Conservation (phyloP, 2,888 invertebrate genomes). For the Erynnis tages region DNA sequence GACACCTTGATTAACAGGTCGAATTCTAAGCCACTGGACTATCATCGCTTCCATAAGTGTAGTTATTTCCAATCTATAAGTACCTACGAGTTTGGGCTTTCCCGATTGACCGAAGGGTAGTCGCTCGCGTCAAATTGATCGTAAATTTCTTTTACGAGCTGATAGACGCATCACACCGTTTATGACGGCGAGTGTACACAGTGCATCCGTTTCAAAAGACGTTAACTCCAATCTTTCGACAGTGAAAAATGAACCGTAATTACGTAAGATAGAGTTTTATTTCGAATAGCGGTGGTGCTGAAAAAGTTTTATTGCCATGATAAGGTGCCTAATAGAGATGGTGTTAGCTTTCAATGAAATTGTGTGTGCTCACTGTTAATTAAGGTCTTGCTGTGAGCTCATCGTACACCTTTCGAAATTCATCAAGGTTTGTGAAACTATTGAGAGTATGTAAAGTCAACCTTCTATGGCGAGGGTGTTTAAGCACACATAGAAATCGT, state of each 20-base stretch:
- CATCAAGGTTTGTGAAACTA: too few species aligned
- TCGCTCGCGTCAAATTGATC: constrained; percentile 20
- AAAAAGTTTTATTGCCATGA: background rate
- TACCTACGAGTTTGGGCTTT: constrained; percentile 2
- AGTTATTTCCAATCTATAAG: background rate
- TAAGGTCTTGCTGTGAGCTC: too few species aligned
- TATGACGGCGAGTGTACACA: constrained; percentile 19
- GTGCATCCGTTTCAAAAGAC: background rate
- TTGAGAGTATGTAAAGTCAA: too few species aligned
- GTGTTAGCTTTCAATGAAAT: too few species aligned
- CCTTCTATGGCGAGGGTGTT: too few species aligned
- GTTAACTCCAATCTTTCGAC: background rate
- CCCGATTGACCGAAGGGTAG: constrained; percentile 10
- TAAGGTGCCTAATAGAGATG: background rate
- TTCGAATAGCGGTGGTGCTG: background rate
- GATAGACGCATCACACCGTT: constrained; percentile 9
- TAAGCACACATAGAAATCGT: too few species aligned
- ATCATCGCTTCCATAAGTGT: too few species aligned
- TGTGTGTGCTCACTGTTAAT: too few species aligned
- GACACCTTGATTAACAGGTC: too few species aligned
- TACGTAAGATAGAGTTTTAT: background rate
- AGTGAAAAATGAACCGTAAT: background rate
- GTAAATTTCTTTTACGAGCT: constrained; percentile 21
- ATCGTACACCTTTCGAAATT: too few species aligned
- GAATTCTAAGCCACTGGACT: too few species aligned